Conservation (phyloP, 2,113 vertebrate genomes). For the Penelope pileata region DNA sequence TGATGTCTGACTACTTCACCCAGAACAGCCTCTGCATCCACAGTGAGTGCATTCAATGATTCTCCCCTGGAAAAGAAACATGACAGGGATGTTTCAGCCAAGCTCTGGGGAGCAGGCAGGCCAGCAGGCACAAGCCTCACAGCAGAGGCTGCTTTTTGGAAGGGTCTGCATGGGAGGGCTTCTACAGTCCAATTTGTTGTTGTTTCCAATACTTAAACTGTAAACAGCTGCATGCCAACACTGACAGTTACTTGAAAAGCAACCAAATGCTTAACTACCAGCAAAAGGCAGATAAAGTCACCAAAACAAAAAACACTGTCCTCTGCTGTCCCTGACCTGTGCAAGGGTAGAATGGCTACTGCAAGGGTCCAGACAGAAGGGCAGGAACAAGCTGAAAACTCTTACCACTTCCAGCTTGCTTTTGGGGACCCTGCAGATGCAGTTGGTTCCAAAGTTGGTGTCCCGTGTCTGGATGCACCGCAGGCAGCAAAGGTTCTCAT, state of each 20-base stretch:
- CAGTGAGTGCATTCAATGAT: conserved; percentile 99
- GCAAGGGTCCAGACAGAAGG: neutral
- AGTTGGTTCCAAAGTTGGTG: conserved; percentile 98
- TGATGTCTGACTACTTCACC: conserved; percentile 66
- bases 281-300: rapidly evolving
- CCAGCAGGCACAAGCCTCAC: rapidly evolving
- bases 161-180: rapidly evolving
- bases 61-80: conserved; percentile 84
- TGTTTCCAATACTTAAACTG: neutral
- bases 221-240: neutral
- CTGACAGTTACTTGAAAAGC: neutral
- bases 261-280: neutral
- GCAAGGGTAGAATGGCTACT: neutral
- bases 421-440: conserved; percentile 97
- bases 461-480: conserved; percentile 97
- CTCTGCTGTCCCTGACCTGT: neutral
- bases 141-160: neutral
- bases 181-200: neutral
- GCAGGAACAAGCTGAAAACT: neutral
- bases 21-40: conserved; percentile 96
- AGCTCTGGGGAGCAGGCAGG: rapidly evolving
- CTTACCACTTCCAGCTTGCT: conserved; percentile 98
- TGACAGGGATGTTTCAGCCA: neutral
- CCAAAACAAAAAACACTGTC: neutral
- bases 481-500: conserved; percentile 96